These are phyloP conservation scores for Abrostola triplasia DNA, from an alignment of 2,888 invertebrate species.

Conservation along the genomic window DNA sequence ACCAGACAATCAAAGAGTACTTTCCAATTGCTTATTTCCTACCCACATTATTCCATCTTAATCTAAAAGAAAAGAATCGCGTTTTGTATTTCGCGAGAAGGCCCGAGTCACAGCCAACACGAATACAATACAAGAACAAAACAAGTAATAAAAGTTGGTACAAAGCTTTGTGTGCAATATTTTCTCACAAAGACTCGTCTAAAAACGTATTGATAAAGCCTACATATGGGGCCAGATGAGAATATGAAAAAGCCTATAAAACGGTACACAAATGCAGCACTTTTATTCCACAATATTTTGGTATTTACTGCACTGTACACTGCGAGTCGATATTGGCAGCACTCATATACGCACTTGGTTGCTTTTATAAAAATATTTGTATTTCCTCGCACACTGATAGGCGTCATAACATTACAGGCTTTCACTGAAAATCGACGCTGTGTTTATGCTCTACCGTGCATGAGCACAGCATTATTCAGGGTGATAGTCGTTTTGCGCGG, in stretches of 20 bases:
- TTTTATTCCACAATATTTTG: too few relatives aligned
- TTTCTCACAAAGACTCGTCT: conserved; percentile 31
- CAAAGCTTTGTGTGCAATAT: conserved; percentile 16
- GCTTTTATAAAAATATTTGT: too few relatives aligned
- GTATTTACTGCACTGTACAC: too few relatives aligned
- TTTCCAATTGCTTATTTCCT: not conserved
- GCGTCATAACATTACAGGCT: too few relatives aligned
- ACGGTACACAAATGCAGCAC: not conserved
- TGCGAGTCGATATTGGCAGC: too few relatives aligned
- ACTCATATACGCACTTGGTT: too few relatives aligned
- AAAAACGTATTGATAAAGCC: conserved; percentile 42
- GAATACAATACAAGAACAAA: conserved; percentile 27
- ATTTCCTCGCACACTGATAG: too few relatives aligned
- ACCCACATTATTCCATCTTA: conserved; percentile 17
- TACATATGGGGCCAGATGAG: conserved; percentile 12
- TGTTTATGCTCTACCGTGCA: too few relatives aligned
- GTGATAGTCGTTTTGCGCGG: too few relatives aligned
- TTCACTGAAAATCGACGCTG: too few relatives aligned
- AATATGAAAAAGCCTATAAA: conserved; percentile 1
- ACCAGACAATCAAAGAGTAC: too few relatives aligned
- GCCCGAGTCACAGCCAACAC: conserved; percentile 10
- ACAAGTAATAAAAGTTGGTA: conserved; percentile 15
- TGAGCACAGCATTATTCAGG: too few relatives aligned
- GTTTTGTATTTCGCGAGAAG: conserved; percentile 10
- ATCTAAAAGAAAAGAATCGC: conserved; percentile 21